phyloP scores from a whole-genome alignment of 2,888 invertebrate genomes.

The Agrilus biguttatus region DNA sequence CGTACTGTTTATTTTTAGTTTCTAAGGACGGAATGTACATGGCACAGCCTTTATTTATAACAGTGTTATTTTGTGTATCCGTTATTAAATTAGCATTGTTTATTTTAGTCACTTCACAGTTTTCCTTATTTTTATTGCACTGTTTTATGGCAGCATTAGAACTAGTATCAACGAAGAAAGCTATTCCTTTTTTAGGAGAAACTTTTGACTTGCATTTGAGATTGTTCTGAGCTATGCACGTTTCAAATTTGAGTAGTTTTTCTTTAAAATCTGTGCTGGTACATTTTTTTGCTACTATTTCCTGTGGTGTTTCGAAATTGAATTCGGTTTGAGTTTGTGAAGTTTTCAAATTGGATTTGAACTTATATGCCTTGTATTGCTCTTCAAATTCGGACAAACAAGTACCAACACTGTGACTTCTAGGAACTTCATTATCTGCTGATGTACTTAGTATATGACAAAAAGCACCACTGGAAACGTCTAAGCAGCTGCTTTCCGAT shows the following conservation, averaged over 20 bases:
- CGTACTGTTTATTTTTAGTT: conserved; percentile 39
- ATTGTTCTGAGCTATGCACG: conserved; percentile 17
- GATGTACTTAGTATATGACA: background rate
- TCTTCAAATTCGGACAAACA: conserved; percentile 23
- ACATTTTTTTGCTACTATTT: conserved; percentile 22
- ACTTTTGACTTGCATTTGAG: conserved; percentile 5
- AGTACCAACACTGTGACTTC: conserved; percentile 34
- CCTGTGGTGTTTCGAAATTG: conserved; percentile 20
- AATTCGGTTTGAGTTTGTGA: conserved; percentile 29
- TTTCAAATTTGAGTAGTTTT: conserved; percentile 28
- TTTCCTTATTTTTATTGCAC: conserved; percentile 9
- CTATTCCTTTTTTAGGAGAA: conserved; percentile 18
- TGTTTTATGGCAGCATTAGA: conserved; percentile 4
- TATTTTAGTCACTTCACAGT: background rate
- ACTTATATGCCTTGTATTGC: no score
- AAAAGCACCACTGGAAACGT: conserved; percentile 18
- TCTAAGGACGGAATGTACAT: conserved; percentile 44
- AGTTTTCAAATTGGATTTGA: conserved; percentile 15
- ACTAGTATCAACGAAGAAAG: conserved; percentile 24
- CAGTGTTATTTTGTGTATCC: conserved; percentile 24
- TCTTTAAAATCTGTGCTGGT: conserved; percentile 27
- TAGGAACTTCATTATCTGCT: conserved; percentile 21
- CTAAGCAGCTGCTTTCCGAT: conserved; percentile 14
- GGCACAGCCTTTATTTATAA: conserved; percentile 21
- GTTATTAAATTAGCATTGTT: conserved; percentile 2